Evolutionary conservation across 2,888 invertebrate species (phyloP), one percentile per base, ranked within the genome.

Genomic region (Galerucella pusilla): DNA sequence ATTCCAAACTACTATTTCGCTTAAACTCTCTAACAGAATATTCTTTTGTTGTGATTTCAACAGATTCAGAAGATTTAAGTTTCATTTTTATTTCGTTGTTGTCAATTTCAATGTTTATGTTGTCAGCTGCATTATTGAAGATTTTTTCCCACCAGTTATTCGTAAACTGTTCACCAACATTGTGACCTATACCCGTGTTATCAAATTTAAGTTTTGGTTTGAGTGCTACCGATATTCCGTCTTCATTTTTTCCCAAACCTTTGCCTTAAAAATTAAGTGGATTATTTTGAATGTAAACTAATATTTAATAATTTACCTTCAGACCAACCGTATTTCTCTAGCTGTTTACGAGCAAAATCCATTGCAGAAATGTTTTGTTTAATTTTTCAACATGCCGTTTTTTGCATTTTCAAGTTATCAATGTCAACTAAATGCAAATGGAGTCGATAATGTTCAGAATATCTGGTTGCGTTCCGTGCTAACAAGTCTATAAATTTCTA

Each of bases 91-190:
- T 81, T 60, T 75, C 79, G 35, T 84, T 78, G 25, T 77, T 70
- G 60, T 11, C 82, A 16, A 69, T 82, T 81, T 81, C 73, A 73
- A 93, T 91, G 83, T 91, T 88, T 9, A 95, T 90, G 86, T 93
- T 94, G 6, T 89, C 90, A 2, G 93, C 90, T 2, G 95, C 94
- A 82, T 92, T 92, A 83, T 96, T 92, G 83, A 93, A 96, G 10
- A 93, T 89, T 11, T 91, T 90, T 78, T 93, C 93, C 96, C 96
- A 96, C 96, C 96, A 97, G 81, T 95, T 93, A 79, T 94, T 92
- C 0, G 93, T 94, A 83, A 93, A 95, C 82, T 94, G 93, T 9
- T 93, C 91, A 0, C 92, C 92, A 2, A 90, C 88, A 85, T 94
- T 92, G 80, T 94, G 93, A 0, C 97, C 97, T 28, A 97, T 85